A percentile compares a stretch with the other conserved stretches of the same genome.
These are phyloP conservation scores for Coendou prehensilis DNA, from an alignment of 2,797 vertebrate genomes.

Conservation along the genomic window DNA sequence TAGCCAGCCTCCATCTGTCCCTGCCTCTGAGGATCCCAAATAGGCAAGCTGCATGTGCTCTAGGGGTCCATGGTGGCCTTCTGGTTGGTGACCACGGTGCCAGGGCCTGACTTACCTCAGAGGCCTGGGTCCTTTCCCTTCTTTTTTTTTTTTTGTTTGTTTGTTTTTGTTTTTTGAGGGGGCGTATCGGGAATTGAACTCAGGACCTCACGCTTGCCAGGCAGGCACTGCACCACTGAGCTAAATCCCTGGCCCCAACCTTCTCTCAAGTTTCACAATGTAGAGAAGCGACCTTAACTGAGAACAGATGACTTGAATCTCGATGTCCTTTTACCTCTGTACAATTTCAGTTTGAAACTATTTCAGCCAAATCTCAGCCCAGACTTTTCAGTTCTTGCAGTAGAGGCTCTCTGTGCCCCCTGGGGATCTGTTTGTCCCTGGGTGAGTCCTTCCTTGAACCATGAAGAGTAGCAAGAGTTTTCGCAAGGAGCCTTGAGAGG, in stretches of 20 bases:
- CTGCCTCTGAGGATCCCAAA: not conserved
- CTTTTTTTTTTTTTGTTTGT: too few relatives aligned
- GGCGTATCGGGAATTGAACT: too few relatives aligned
- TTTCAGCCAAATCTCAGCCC: slow-evolving; percentile 42
- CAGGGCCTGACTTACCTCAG: not conserved
- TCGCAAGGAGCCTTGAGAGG: slow-evolving; percentile 14
- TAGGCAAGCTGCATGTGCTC: not conserved
- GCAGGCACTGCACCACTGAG: too few relatives aligned
- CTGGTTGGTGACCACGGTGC: not conserved
- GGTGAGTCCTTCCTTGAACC: not conserved
- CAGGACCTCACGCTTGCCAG: too few relatives aligned
- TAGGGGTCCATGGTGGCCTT: not conserved
- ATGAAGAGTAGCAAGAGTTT: slow-evolving; percentile 1
- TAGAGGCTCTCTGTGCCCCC: not conserved
- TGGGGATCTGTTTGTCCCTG: not conserved
- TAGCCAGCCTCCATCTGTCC: not conserved
- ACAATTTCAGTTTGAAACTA: not conserved
- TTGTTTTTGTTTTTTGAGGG: too few relatives aligned
- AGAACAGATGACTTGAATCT: not conserved
- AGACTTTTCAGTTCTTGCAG: not conserved
- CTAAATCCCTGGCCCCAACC: too few relatives aligned
- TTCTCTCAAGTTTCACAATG: not conserved
- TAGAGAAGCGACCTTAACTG: not conserved
- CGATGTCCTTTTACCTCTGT: not conserved
- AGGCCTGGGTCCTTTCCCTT: not conserved